Conservation (phyloP, 2,888 invertebrate species). For the Caradrina kadenii region DNA sequence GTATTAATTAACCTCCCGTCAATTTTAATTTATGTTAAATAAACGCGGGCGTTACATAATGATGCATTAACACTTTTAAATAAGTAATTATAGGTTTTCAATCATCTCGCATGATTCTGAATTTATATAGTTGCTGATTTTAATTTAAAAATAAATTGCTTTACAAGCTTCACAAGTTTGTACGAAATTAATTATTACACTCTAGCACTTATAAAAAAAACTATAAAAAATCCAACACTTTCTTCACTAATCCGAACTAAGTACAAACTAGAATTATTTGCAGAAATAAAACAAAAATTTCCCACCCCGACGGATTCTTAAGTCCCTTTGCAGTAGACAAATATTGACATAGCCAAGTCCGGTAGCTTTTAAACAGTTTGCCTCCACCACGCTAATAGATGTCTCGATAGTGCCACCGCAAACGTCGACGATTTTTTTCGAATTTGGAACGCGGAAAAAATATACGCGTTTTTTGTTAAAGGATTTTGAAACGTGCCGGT, state of each 20-base stretch:
- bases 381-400: slow-evolving; percentile 84
- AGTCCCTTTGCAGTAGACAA: slow-evolving; percentile 72
- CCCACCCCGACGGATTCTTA: slow-evolving; percentile 70
- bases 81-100: slow-evolving; percentile 14
- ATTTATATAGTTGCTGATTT: background rate
- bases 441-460: slow-evolving; percentile 68
- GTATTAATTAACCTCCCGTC: slow-evolving; percentile 48
- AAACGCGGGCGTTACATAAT: slow-evolving; percentile 22
- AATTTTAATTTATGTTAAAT: slow-evolving; percentile 41
- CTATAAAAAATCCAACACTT: background rate
- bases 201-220: background rate
- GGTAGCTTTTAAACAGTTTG: slow-evolving; percentile 89
- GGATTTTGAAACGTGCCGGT: slow-evolving; percentile 59
- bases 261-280: slow-evolving; percentile 52
- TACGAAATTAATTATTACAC: background rate
- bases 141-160: background rate
- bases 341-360: slow-evolving; percentile 87
- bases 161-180: background rate
- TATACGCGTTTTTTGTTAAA: slow-evolving; percentile 52
- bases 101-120: background rate
- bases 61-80: slow-evolving; percentile 31
- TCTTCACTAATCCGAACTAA: slow-evolving; percentile 7
- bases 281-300: slow-evolving; percentile 60
- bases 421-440: slow-evolving; percentile 66
- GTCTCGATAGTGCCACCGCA: slow-evolving; percentile 76